These are phyloP conservation scores for Sebastes nivosus DNA, from an alignment of 2,797 vertebrate species.

Conservation along the genomic window DNA sequence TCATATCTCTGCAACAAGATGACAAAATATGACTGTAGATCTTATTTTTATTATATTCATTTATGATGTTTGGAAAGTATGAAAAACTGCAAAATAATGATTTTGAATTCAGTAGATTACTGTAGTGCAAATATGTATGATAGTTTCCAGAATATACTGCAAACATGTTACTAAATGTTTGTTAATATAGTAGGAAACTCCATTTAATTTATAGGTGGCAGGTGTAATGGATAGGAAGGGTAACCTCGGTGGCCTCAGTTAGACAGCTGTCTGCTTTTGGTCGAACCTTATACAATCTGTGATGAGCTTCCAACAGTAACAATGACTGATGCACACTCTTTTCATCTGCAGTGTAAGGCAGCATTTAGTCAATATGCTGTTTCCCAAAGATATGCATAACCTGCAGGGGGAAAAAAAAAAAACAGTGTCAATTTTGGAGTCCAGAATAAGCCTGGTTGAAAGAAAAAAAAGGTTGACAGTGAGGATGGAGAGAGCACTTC, in stretches of 20 bases:
- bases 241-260: not conserved
- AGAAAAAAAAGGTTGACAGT: slow-evolving; percentile 72
- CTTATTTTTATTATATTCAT: not conserved
- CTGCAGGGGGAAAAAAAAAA: slow-evolving; percentile 25
- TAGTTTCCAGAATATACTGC: not conserved
- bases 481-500: slow-evolving; percentile 86
- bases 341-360: not conserved
- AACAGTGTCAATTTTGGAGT: slow-evolving; percentile 74
- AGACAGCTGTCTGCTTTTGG: not conserved
- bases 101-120: not conserved
- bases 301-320: not conserved
- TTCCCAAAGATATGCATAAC: slow-evolving; percentile 6
- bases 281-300: not conserved
- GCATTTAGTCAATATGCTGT: not conserved
- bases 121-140: not conserved
- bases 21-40: not conserved
- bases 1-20: not conserved
- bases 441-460: slow-evolving; percentile 85
- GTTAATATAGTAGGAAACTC: not conserved
- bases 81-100: not conserved
- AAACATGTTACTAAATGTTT: not conserved
- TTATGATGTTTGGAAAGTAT: not conserved
- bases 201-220: not conserved
- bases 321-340: not conserved
- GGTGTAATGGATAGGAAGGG: not conserved